Evolutionary conservation across 2,113 vertebrate species (phyloP), one percentile per base, ranked within the genome.

Genomic region (Cairina moschata): DNA sequence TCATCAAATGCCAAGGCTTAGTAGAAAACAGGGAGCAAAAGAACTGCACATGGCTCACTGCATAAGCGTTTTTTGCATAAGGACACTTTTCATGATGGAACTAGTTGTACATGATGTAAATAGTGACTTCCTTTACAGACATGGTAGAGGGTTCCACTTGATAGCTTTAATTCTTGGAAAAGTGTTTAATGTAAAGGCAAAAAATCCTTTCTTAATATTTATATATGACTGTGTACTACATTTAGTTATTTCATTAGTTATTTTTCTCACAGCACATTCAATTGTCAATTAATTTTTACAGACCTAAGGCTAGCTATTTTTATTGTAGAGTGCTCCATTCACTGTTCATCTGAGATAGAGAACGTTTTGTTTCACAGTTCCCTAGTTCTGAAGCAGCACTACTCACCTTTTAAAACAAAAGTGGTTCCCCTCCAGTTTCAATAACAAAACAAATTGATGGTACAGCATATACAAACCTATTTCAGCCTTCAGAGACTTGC

Each of bases 381-480:
- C 36, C 26, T 91, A 92, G 84, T 77, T 93, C 84, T 90, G 79
- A 92, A 90, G 72, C 72, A 96, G 77, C 92, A 82, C 52, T 83
- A n/a, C 40, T 95, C 91, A 96, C 82, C 88, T 96, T 94, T 94
- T 69, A 90, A 95, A 95, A 87, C 42, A 84, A 76, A 88, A 86
- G 54, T 69, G 38, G 22, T 55, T 92, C n/a, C 88, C 92, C 93
- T 93, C 78, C 1, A 32, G 76, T 82, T 92, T 86, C 77, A 96
- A 67, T 83, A 91, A 90, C 56, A 90, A 91, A 92, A 88, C 66
- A 83, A 95, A 95, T 90, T 81, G 74, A 78, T 77, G 55, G 73
- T 93, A 79, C 31, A 82, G 34, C 56, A 84, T 90, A 94, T 48
- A 91, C 69, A 93, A 95, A 92, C 63, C 88, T 86, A 91, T 85